These are phyloP conservation scores for Pterobdella sp. DNA, from an alignment of 2,888 invertebrate species.

Conservation along the genomic window DNA sequence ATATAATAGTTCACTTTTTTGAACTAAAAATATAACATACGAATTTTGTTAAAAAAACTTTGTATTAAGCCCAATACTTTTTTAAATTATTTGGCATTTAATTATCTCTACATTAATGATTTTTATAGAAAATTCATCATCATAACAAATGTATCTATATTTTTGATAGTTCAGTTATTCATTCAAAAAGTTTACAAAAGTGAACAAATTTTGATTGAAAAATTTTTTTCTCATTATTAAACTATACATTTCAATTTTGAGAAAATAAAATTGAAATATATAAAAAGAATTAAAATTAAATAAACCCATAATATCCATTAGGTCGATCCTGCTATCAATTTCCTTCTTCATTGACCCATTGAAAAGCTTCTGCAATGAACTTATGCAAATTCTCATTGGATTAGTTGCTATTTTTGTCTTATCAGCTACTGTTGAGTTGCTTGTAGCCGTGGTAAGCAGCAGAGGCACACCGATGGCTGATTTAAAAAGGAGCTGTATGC, in stretches of 20 bases:
- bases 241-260: too few species aligned
- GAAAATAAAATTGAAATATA: too few species aligned
- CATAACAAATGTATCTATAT: too few species aligned
- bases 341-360: not conserved
- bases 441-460: constrained; percentile 17
- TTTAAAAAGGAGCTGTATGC: constrained; percentile 13
- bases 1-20: not conserved
- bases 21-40: not conserved
- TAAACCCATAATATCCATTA: too few species aligned
- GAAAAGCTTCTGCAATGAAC: not conserved
- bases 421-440: constrained; percentile 22
- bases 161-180: not conserved
- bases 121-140: too few species aligned
- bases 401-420: constrained; percentile 14
- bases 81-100: too few species aligned
- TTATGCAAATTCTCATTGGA: constrained; percentile 24
- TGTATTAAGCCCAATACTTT: too few species aligned
- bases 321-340: not conserved
- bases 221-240: not conserved
- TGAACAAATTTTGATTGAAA: not conserved
- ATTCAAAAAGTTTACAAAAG: not conserved
- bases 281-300: too few species aligned
- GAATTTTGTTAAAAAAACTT: too few species aligned
- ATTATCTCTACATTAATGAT: too few species aligned
- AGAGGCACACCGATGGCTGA: constrained; percentile 26